These are phyloP conservation scores for Platyrinchus mystaceus DNA, from an alignment of 2,797 vertebrate species.

Conservation along the genomic window DNA sequence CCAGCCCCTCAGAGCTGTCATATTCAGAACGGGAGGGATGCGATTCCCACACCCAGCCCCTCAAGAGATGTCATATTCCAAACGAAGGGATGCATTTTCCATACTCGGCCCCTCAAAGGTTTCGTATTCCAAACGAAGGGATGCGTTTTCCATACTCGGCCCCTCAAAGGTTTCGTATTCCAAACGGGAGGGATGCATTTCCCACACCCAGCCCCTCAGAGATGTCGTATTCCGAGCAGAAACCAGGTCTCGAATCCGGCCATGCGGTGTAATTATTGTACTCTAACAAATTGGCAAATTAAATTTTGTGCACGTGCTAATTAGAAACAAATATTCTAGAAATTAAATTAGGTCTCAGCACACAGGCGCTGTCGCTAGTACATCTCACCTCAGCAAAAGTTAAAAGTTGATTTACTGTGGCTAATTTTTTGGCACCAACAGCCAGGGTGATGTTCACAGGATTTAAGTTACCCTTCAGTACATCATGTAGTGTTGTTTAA, in stretches of 20 bases:
- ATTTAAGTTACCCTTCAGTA: not conserved
- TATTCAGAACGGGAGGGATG: not conserved
- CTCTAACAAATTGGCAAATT: not conserved
- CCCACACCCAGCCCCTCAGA: not conserved
- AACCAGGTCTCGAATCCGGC: not conserved
- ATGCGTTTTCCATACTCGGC: not conserved
- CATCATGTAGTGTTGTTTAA: accelerated
- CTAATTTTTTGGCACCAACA: not conserved
- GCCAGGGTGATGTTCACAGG: accelerated
- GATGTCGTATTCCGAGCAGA: accelerated
- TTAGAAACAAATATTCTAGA: not conserved
- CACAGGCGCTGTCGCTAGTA: not conserved
- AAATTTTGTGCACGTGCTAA: not conserved
- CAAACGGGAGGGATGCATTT: accelerated
- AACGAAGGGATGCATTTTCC: not conserved
- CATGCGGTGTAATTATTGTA: not conserved
- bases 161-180: accelerated
- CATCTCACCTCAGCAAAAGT: no score
- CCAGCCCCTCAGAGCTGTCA: accelerated
- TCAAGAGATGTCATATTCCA: not conserved
- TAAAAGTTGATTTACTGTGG: not conserved
- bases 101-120: not conserved
- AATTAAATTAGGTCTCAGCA: not conserved
- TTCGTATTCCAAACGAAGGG: not conserved
- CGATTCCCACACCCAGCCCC: not conserved